These are phyloP conservation scores for Oreochromis aureus DNA, from an alignment of 2,113 vertebrate species.

Conservation along the genomic window DNA sequence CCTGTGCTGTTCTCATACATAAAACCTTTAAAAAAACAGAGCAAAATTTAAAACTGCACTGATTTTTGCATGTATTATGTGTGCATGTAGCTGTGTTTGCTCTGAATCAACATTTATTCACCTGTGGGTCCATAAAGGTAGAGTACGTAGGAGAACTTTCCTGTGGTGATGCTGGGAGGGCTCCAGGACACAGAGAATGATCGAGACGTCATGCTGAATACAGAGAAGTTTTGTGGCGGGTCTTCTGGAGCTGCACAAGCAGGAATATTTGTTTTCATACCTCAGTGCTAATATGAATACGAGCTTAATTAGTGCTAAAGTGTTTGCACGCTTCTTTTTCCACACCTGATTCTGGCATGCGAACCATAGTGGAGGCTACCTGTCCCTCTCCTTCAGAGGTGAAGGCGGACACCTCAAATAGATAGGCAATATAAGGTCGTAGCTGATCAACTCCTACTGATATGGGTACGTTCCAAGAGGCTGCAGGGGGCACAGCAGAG, in stretches of 20 bases:
- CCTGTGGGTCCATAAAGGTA: conserved; percentile 83
- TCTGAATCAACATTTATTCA: conserved; percentile 30
- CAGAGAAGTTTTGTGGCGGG: conserved; percentile 80
- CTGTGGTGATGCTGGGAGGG: conserved; percentile 82
- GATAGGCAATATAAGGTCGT: conserved; percentile 87
- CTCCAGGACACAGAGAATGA: conserved; percentile 83
- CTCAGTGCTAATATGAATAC: background rate
- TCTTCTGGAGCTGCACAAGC: conserved; percentile 84
- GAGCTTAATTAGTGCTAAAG: background rate
- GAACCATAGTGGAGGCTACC: conserved; percentile 88
- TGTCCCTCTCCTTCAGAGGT: conserved; percentile 90
- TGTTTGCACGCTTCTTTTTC: background rate
- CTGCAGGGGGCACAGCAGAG: conserved; percentile 70
- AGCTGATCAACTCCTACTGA: conserved; percentile 84
- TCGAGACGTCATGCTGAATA: conserved; percentile 80
- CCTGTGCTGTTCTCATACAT: conserved; percentile 86
- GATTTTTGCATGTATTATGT: background rate
- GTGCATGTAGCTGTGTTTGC: background rate
- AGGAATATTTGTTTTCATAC: background rate
- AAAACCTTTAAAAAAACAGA: conserved; percentile 62
- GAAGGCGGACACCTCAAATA: conserved; percentile 96
- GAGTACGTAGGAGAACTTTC: conserved; percentile 85
- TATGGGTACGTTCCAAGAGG: conserved; percentile 87
- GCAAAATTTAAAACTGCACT: background rate
- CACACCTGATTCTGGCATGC: conserved; percentile 92